Base-by-base conservation (phyloP, 2,888 invertebrate species). In the Mythimna ferrago region DNA sequence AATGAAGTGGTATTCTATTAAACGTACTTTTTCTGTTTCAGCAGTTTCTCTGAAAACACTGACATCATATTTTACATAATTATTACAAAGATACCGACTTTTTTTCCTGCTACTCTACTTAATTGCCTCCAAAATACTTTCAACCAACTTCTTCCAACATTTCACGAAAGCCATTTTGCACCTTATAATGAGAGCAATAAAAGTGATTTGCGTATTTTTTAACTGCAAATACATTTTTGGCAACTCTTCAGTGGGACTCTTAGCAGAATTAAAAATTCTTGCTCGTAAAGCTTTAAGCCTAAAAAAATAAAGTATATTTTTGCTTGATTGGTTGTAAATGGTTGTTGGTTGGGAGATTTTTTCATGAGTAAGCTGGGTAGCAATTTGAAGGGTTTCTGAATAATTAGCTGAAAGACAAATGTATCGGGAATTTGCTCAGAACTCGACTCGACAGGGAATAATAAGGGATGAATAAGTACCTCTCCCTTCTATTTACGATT, bases 81-180 rank as follows among this genome's bases (percentile, higher is more conserved):
- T 86, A 85, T 82, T 74, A 86, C 76, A 76, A 82, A 80, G 82
- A 80, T 84, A 78, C 76, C 69, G 76, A 74, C 54, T 51, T 80
- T 86, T 82, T 81, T 76, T 80, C 72, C 76, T 73, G 61, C 65
- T 78, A 76, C 86, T 82, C 77, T 73, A 73, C 78, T 73, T 85
- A 85, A 86, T 85, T 86, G 78, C 82, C 86, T 84, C 76, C 78
- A 84, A 85, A 80, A 83, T 80, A 75, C 74, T 80, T 80, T 66
- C 26, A 56, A 35, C 76, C 53, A 71, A 67, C 53, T 58, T 69
- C 60, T n/a, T 19, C 32, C 21, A 9, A 35, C 48, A 73, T 41
- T 67, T 62, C 41, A 26, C 38, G 26, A 56, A 71, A 62, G 41
- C 38, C 44, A 71, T 64, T 78, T 76, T 80, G 35, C 62, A 69